phyloP scores from a whole-genome alignment of 2,113 vertebrate genomes.

The Poicephalus meyeri region DNA sequence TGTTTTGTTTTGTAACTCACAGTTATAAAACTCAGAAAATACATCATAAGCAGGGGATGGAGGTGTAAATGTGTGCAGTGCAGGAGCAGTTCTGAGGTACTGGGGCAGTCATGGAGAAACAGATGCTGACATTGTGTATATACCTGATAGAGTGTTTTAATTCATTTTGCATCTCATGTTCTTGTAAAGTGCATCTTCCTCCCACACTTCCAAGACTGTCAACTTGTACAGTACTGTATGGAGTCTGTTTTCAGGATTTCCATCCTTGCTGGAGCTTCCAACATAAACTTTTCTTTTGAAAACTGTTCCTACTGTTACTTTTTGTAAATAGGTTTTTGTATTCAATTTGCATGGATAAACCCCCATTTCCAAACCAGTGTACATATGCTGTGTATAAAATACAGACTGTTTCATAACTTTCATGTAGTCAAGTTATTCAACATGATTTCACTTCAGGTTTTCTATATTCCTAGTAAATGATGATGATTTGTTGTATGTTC shows the following conservation, averaged over 20 bases:
- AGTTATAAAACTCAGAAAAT: background rate
- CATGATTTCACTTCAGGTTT: background rate
- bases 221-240: constrained; percentile 47
- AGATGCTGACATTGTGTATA: constrained; percentile 37
- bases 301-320: constrained; percentile 51
- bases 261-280: constrained; percentile 70
- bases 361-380: constrained; percentile 72
- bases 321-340: constrained; percentile 80
- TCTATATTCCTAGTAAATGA: constrained; percentile 21
- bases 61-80: background rate
- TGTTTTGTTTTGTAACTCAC: background rate
- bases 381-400: constrained; percentile 84
- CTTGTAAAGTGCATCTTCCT: constrained; percentile 37
- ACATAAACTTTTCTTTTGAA: constrained; percentile 35
- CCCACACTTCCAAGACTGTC: constrained; percentile 8
- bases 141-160: constrained; percentile 41
- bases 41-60: background rate
- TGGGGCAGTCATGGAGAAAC: background rate
- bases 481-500: background rate
- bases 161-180: constrained; percentile 32
- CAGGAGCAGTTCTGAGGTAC: background rate
- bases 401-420: constrained; percentile 77
- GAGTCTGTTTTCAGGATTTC: constrained; percentile 43
- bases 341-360: constrained; percentile 81
- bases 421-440: constrained; percentile 23